Base-by-base conservation (phyloP, 1,140 invertebrate genomes). In the Tetramorium parvispinum region DNA sequence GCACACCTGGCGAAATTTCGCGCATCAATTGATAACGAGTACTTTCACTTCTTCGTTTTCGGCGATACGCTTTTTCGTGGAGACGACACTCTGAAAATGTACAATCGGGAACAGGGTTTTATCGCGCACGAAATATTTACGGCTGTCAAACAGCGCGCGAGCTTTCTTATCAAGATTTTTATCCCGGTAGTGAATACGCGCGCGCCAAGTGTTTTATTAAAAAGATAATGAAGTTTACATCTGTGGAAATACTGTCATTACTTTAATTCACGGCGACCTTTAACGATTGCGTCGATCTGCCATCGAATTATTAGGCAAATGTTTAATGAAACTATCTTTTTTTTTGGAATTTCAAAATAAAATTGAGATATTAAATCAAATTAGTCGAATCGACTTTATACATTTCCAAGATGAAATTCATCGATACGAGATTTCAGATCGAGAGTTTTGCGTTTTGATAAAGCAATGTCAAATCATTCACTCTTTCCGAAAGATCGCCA, bases 161-260 rank as follows among this genome's bases (percentile, higher is more conserved):
- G n/a, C 2, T 16, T 6, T 27, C 27, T 78, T 65, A 78, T 65
- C 76, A 21, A 65, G 40, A 65, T 65, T 46, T 13, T 32, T 55
- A 4, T 55, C 0, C 32, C 5, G 57, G 18, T 6, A 18, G 8
- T 16, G 32, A 37, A 76, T 77, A 21, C 3, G n/a, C 2, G 11
- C 0, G 7, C 16, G 24, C 18, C 24, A 2, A 32, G 43, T 27
- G 43, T 7, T 78, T 77, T 46, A 77, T 61, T 65, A 78, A 78
- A 65, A 51, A 77, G 75, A 77, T 77, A 77, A 46, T 43, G n/a
- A 46, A 24, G 6, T 76, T 77, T 65, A n/a, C 8, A 40, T 21
- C 3, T 63, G 32, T 32, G 24, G 11, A n/a, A 27, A 46, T 32
- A 27, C 10, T 27, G 8, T 8, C 16, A 2, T 13, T 63, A 61